Base-by-base conservation (phyloP, 2,888 invertebrate species). In the Mesochorus sp. region DNA sequence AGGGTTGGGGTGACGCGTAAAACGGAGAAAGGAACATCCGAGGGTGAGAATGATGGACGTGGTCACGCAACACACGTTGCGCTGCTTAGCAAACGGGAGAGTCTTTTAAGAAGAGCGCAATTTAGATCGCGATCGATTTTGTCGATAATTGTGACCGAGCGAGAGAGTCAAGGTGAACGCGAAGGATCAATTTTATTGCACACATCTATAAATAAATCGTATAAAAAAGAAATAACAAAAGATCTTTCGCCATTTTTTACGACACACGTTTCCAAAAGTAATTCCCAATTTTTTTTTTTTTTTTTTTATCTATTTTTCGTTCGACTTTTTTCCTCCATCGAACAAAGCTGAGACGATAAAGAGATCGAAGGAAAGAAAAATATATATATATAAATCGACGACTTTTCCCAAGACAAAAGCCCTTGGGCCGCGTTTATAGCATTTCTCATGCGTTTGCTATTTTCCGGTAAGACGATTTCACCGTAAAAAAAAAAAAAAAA, bases 91-190 rank as follows among this genome's bases (percentile, higher is more conserved):
- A 34, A 49, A 44, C 24, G 21, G 19, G 12, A 57, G 26, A 57
- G 73, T 64, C 19, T 62, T 37, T 73, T 31, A 10, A 17, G 39
- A 28, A 59, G 68, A 68, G n/a, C n/a, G 12, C 73, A 67, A 80
- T 85, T 85, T 80, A 81, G 83, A 86, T 86, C 80, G 67, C 79
- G 84, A 86, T 85, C 86, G 75, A 71, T 68, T 68, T 70, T 82
- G 74, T 86, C 85, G 84, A 88, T 88, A 86, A 64, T 75, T 76
- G 77, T 81, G 78, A 55, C 82, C n/a, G n/a, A n/a, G n/a, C n/a
- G n/a, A n/a, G n/a, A 82, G 82, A 86, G 85, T 88, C 87, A 87
- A 88, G 87, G 88, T 84, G 76, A 79, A n/a, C n/a, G n/a, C n/a
- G n/a, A n/a, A n/a, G n/a, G n/a, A n/a, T n/a, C n/a, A n/a, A n/a